Evolutionary conservation across 2,113 vertebrate species (phyloP).

Genomic region (Centropus bengalensis): DNA sequence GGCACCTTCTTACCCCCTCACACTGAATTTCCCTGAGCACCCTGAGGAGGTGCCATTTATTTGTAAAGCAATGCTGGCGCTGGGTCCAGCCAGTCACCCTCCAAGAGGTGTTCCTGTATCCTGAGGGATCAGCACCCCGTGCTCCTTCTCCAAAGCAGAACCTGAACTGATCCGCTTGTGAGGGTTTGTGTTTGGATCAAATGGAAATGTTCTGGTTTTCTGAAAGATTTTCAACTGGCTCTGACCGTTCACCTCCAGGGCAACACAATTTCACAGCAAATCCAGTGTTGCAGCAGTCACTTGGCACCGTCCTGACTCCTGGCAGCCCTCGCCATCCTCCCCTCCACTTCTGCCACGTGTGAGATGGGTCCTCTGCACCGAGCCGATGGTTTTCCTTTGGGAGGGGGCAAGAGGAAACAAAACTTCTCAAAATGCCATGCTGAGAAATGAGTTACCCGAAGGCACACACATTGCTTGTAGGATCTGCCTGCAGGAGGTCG

Average conservation of each 20-base stretch:
- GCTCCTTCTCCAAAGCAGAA: background rate
- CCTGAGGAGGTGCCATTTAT: background rate
- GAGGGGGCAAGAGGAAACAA: background rate
- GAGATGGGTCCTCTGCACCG: background rate
- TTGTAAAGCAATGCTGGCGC: background rate
- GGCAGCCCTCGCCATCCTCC: background rate
- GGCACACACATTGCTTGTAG: background rate
- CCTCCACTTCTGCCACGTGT: background rate
- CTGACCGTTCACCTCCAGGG: slow-evolving; percentile 20
- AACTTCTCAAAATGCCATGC: background rate
- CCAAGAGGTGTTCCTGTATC: background rate
- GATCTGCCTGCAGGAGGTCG: background rate
- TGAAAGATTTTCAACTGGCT: background rate
- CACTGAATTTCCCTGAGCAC: background rate
- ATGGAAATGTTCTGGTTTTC: background rate
- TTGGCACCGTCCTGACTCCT: background rate
- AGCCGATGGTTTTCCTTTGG: background rate
- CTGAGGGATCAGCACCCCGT: too few relatives aligned
- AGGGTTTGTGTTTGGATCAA: background rate
- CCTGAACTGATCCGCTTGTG: background rate
- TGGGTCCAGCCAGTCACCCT: background rate
- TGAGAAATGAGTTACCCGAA: slow-evolving; percentile 47
- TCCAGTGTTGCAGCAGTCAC: background rate
- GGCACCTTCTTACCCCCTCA: background rate
- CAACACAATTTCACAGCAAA: background rate